phyloP scores from a whole-genome alignment of 2,797 vertebrate species.

The Smutsia gigantea region DNA sequence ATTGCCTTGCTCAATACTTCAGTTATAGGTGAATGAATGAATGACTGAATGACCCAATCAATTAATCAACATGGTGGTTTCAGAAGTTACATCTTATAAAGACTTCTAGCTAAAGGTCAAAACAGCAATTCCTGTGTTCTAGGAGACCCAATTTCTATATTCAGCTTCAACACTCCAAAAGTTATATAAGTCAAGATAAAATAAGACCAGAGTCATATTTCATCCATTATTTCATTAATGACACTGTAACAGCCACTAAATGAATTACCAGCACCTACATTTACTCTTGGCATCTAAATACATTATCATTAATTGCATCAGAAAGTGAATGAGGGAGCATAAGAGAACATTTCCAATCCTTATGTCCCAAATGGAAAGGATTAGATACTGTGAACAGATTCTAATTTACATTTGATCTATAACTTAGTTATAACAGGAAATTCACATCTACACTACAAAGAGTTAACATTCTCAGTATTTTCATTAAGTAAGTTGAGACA shows the following conservation, averaged over 20 bases:
- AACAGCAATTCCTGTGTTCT: not conserved
- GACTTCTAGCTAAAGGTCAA: not conserved
- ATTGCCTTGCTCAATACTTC: not conserved
- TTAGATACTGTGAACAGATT: not conserved
- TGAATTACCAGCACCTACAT: not conserved
- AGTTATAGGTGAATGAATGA: not conserved
- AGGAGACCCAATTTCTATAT: not conserved
- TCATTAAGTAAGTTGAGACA: not conserved
- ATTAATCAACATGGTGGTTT: not conserved
- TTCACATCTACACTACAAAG: constrained; percentile 50
- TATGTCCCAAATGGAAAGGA: not conserved
- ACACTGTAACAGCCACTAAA: not conserved
- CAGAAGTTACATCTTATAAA: not conserved
- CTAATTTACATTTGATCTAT: constrained; percentile 30
- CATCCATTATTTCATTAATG: constrained; percentile 18
- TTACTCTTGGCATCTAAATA: constrained; percentile 43
- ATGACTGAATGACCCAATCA: not conserved
- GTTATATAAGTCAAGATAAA: not conserved
- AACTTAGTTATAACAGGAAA: constrained; percentile 39
- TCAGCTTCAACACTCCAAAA: not conserved
- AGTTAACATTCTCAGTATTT: constrained; percentile 59
- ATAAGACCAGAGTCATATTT: not conserved
- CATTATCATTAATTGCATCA: not conserved
- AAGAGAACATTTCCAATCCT: not conserved
- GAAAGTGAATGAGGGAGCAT: not conserved